Conservation (phyloP, 2,888 invertebrate genomes). For the Meloe dianella region DNA sequence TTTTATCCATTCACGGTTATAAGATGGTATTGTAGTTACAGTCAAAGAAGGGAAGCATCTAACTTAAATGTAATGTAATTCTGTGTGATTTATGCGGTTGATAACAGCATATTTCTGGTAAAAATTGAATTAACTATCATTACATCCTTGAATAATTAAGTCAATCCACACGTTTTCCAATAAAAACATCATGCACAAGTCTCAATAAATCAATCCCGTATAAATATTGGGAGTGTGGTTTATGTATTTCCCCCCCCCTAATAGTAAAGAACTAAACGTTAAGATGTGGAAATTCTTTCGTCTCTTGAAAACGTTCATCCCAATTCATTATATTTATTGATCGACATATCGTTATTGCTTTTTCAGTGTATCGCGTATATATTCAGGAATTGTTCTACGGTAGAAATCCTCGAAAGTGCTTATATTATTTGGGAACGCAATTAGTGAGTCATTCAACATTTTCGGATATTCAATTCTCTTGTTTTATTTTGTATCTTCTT, state of each 20-base stretch:
- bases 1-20: conserved; percentile 28
- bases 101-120: background rate
- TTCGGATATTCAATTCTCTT: background rate
- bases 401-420: background rate
- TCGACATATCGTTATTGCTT: background rate
- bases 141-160: background rate
- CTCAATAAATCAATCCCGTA: conserved; percentile 25
- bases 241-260: background rate
- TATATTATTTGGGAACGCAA: background rate
- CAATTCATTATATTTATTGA: background rate
- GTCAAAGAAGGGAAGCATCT: background rate
- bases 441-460: background rate
- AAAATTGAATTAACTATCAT: background rate
- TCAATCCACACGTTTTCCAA: conserved; percentile 20
- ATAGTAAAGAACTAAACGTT: background rate
- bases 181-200: conserved; percentile 21
- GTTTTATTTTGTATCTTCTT: background rate
- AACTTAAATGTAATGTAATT: background rate
- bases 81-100: background rate
- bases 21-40: conserved; percentile 11
- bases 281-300: background rate
- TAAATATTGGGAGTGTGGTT: conserved; percentile 22
- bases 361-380: background rate
- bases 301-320: background rate
- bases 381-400: background rate